Percentiles rank a stretch among this genome's conserved stretches.
Conservation (phyloP, 2,113 vertebrate species). For the Motacilla alba region DNA sequence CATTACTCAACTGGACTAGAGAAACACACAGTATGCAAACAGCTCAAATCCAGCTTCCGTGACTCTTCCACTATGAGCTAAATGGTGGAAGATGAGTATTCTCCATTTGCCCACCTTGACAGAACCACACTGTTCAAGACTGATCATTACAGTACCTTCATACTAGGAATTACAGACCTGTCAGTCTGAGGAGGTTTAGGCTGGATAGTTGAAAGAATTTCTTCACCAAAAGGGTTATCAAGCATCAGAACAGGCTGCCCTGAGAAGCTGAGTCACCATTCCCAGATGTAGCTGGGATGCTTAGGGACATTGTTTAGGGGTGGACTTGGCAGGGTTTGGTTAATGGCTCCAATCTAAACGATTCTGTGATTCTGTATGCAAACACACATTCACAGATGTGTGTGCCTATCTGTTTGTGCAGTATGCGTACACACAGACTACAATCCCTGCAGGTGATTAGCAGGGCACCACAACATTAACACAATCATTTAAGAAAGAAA, state of each 20-base stretch:
- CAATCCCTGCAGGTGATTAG: neutral
- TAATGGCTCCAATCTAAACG: neutral
- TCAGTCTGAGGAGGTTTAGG: neutral
- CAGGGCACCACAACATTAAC: neutral
- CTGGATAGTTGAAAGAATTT: neutral
- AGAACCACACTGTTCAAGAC: neutral
- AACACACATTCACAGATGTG: neutral
- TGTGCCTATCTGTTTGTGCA: neutral
- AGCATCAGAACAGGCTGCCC: neutral
- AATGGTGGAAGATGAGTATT: neutral
- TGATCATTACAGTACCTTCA: neutral
- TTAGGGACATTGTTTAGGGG: neutral
- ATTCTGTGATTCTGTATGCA: neutral
- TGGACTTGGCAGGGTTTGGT: neutral
- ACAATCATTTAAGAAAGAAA: neutral
- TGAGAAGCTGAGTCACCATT: neutral
- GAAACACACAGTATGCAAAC: neutral
- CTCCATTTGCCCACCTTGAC: neutral
- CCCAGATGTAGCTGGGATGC: accelerated
- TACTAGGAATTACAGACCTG: neutral
- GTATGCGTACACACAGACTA: accelerated
- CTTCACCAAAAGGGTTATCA: neutral
- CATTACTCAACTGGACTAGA: neutral
- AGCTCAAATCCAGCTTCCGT: neutral
- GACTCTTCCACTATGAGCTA: neutral